Evolutionary conservation across 2,113 vertebrate genomes (phyloP).

Genomic region (Mormyrus lacerda): DNA sequence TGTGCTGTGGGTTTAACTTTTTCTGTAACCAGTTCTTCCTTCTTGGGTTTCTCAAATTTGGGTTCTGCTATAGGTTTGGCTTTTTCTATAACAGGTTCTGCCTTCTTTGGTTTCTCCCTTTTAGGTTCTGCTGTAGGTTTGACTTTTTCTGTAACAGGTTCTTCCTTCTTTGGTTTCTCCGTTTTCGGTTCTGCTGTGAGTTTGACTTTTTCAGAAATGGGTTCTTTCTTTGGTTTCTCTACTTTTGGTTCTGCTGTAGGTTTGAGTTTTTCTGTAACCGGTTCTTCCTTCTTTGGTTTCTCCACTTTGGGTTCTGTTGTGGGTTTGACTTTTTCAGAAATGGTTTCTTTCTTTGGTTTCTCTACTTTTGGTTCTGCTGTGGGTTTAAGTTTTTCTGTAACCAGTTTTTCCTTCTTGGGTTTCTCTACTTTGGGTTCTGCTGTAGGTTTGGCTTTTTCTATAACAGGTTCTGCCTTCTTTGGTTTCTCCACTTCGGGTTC

Average conservation of each 20-base stretch:
- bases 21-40: neutral
- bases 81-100: neutral
- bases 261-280: neutral
- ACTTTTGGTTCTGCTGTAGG: neutral
- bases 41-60: neutral
- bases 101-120: neutral
- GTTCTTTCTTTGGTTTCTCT: neutral
- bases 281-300: neutral
- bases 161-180: no score
- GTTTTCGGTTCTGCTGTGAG: neutral
- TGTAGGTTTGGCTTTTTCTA: neutral
- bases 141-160: neutral
- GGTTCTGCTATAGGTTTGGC: neutral
- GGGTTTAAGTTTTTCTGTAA: neutral
- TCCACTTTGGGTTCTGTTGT: constrained; percentile 25
- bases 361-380: neutral
- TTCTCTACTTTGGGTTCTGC: neutral
- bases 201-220: no score
- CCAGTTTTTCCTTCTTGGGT: neutral
- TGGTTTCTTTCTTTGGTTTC: constrained; percentile 13
- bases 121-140: neutral
- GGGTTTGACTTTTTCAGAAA: neutral
- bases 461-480: neutral
- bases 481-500: neutral
- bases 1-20: neutral